Base-by-base conservation (phyloP, 2,888 invertebrate genomes). In the Cephus rjabovi region DNA sequence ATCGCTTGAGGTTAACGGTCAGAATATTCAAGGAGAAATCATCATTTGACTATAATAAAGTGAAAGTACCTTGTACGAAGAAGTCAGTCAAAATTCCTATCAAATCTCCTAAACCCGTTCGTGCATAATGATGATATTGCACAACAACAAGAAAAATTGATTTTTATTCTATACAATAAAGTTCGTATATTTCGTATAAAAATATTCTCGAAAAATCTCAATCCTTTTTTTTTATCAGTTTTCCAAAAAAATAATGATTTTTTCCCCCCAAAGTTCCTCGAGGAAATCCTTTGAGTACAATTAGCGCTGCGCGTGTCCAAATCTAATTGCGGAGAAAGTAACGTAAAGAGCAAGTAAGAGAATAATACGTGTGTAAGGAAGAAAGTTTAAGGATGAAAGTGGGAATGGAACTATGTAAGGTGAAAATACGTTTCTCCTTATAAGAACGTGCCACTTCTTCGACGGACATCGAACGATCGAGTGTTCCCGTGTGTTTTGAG, bases 321-420 rank as follows among this genome's bases (percentile, higher is more conserved):
- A 56, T 9, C 9, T 23, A 85, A 88, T 89, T 84, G 79, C 75
- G 85, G 89, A 86, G 89, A 89, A 89, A 89, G 89, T 83, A 79
- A 56, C 56, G 56, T 56, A 23, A 56, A 56, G 56, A 56, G 56
- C 23, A 37, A 37, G 37, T 37, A 56, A 56, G 23, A 56, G 56
- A 56, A 23, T 23, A 56, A 56, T 56, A 56, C 23, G 56, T 56
- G 56, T 23, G 56, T 23, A 23, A 56, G 56, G 77, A 89, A 84
- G 89, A 89, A 88, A 89, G 89, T 89, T 83, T 84, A 81, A 80
- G 77, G 69, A 77, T 75, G 79, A 79, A 82, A 80, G 81, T 82
- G 75, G 79, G 74, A 76, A 77, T 78, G 76, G 73, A 9, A 56
- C 23, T 9, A 23, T 56, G 23, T 4, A 23, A 23, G 15, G 56